Evolutionary conservation across 2,113 vertebrate genomes (phyloP).

Genomic region (Cyanistes caeruleus): DNA sequence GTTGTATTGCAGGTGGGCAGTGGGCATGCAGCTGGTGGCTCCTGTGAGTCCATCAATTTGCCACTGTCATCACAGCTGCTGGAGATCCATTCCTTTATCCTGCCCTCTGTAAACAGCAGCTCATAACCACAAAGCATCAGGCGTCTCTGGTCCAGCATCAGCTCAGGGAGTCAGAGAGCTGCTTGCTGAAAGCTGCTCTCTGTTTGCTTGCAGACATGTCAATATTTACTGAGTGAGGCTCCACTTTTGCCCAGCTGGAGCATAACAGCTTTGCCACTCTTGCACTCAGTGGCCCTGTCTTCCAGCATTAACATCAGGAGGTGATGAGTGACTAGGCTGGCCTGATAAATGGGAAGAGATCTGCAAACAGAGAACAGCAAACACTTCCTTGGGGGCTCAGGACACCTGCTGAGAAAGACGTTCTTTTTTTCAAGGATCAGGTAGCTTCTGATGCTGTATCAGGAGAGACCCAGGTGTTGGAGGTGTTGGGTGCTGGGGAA

Average conservation of each 20-base stretch:
- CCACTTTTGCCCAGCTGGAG: slow-evolving; percentile 63
- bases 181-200: slow-evolving; percentile 61
- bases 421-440: slow-evolving; percentile 23
- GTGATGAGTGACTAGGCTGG: slow-evolving; percentile 62
- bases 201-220: slow-evolving; percentile 59
- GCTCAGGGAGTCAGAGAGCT: slow-evolving; percentile 30
- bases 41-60: slow-evolving; percentile 31
- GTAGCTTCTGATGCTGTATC: not conserved
- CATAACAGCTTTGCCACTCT: slow-evolving; percentile 57
- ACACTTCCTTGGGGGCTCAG: slow-evolving; percentile 58
- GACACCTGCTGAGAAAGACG: slow-evolving; percentile 60
- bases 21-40: slow-evolving; percentile 16
- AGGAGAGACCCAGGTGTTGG: not conserved
- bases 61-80: slow-evolving; percentile 58
- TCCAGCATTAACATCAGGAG: slow-evolving; percentile 60
- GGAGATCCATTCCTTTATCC: slow-evolving; percentile 57
- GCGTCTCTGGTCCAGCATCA: slow-evolving; percentile 45
- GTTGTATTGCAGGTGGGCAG: slow-evolving; percentile 39
- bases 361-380: slow-evolving; percentile 62
- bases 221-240: slow-evolving; percentile 69
- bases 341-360: slow-evolving; percentile 60
- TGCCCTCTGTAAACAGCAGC: slow-evolving; percentile 46
- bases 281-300: slow-evolving; percentile 49
- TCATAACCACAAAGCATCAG: slow-evolving; percentile 24
- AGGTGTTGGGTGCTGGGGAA: not conserved